Percentiles rank a stretch among this genome's conserved stretches.
phyloP scores from a whole-genome alignment of 2,797 vertebrate species.

The Sebastes miniatus region DNA sequence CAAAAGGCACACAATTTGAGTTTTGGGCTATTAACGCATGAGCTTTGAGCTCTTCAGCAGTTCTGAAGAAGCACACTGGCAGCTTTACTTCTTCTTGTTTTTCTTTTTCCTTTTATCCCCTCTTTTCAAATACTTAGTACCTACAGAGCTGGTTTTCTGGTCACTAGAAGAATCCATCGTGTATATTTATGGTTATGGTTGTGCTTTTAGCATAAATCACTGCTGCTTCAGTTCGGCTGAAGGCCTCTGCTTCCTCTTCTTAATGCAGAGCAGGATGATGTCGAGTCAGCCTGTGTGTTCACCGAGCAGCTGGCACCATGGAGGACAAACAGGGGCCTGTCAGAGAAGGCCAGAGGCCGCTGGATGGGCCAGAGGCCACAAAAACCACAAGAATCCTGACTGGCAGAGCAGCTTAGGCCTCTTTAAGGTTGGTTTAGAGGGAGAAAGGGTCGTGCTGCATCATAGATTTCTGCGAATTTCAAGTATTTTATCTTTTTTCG shows the following conservation, averaged over 20 bases:
- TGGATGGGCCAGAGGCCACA: conserved; percentile 40
- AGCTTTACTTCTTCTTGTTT: not conserved
- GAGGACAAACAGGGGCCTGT: conserved; percentile 43
- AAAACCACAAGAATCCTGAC: conserved; percentile 67
- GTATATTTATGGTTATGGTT: conserved; percentile 13
- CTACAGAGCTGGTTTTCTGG: conserved; percentile 2
- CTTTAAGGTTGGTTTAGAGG: not conserved
- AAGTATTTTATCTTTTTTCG: not conserved
- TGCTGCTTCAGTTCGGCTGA: not conserved
- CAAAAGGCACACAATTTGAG: not conserved
- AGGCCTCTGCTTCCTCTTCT: conserved; percentile 26
- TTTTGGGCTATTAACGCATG: not conserved
- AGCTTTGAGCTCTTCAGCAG: not conserved
- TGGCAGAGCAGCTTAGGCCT: conserved; percentile 10
- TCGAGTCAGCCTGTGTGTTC: conserved; percentile 42
- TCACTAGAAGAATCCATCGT: not conserved
- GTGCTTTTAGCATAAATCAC: conserved; percentile 21
- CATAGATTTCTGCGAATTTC: conserved; percentile 12
- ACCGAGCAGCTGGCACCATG: conserved; percentile 41
- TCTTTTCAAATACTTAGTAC: not conserved
- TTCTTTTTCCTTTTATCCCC: not conserved
- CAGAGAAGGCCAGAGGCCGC: conserved; percentile 37
- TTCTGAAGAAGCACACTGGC: not conserved
- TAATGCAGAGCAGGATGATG: conserved; percentile 13
- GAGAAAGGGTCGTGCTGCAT: conserved; percentile 17